Base-by-base conservation (phyloP, 2,113 vertebrate species). In the Cacatua alba region DNA sequence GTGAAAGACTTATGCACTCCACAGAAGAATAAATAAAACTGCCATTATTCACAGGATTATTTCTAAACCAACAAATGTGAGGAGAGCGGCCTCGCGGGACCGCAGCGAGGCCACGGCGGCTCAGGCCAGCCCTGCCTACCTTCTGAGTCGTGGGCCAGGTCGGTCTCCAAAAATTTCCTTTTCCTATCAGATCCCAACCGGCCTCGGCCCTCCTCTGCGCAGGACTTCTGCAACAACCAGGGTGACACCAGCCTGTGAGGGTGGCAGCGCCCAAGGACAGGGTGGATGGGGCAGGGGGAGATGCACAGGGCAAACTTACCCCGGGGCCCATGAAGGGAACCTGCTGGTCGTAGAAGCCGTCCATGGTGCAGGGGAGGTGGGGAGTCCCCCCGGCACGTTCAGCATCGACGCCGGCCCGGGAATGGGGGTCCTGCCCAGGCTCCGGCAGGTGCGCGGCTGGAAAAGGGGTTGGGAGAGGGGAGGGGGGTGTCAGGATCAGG, bases 281-380 rank as follows among this genome's bases (percentile, higher is more conserved):
- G 33, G 57, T n/a, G 33, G 21, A 35, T 23, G 57, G 14, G 33
- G 57, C 21, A 59, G 57, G n/a, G 21, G 21, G 9, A 35, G n/a
- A 35, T 10, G 57, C 57, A 35, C 6, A n/a, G 57, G 21, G n/a
- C 63, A 82, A 89, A 98, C 99, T 99, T 98, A 99, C 99, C 97
- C 98, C 99, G 82, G 99, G 98, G 86, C 98, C 98, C 98, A 99
- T 98, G 97, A 99, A 99, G 88, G 99, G 99, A 94, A 99, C 99
- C 98, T 99, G 99, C 98, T 99, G 99, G 96, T 99, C 99, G 82
- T 99, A 99, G 98, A 99, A 99, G 95, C 98, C 98, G 74, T 99
- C 99, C 99, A 99, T 99, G 97, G 97, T 98, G 97, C 96, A 97
- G 96, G 94, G 74, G 71, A 94, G 35, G 94, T 96, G 60, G 97